Evolutionary conservation across 2,797 vertebrate genomes (phyloP).

Genomic region (Acipenser ruthenus): DNA sequence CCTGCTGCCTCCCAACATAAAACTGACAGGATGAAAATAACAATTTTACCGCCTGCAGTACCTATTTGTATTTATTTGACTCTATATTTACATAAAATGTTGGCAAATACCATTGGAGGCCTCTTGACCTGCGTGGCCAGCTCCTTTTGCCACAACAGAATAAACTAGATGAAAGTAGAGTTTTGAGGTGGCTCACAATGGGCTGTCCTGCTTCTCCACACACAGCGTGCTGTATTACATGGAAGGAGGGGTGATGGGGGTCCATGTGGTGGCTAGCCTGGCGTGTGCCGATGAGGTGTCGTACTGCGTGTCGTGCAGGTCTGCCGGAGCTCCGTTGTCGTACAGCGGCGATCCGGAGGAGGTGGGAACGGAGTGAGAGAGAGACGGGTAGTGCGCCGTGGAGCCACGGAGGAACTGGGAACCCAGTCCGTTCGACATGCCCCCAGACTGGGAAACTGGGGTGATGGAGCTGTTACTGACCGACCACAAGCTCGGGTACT

Average conservation of each 20-base stretch:
- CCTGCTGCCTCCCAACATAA: too few relatives aligned
- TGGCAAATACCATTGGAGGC: not conserved
- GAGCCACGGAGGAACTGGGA: constrained; percentile 80
- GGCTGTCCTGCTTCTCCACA: too few relatives aligned
- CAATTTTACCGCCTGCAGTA: not conserved
- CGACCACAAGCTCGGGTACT: constrained; percentile 87
- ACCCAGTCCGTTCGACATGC: constrained; percentile 62
- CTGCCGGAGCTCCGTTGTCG: constrained; percentile 53
- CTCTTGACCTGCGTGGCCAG: not conserved
- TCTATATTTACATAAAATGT: constrained; percentile 7
- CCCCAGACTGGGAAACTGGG: constrained; percentile 65
- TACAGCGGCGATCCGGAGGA: constrained; percentile 75
- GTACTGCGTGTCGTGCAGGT: constrained; percentile 70
- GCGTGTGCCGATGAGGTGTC: constrained; percentile 64
- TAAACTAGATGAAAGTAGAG: constrained; percentile 22
- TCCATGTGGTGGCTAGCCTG: constrained; percentile 74
- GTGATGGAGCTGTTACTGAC: constrained; percentile 71
- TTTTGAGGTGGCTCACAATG: not conserved
- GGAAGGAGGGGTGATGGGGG: constrained; percentile 74
- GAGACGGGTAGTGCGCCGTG: constrained; percentile 58
- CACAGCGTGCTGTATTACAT: constrained; percentile 48
- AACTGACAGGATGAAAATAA: too few relatives aligned
- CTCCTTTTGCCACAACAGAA: constrained; percentile 22
- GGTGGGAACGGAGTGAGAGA: constrained; percentile 57
- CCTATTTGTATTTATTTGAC: constrained; percentile 5